Conservation (phyloP, 2,113 vertebrate species). For the Orcinus orca region DNA sequence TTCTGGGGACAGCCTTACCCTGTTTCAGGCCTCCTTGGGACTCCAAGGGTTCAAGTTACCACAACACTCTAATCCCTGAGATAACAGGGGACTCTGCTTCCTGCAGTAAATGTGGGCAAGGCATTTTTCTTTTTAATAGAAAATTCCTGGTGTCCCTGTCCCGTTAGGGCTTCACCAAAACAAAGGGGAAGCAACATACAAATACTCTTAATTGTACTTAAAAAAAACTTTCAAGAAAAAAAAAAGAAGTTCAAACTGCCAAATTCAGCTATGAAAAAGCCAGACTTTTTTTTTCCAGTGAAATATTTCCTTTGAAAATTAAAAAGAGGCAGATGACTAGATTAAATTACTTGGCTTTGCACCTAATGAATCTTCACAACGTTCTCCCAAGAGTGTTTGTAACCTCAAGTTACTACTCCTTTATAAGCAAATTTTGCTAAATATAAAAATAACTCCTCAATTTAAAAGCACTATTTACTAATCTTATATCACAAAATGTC, state of each 20-base stretch:
- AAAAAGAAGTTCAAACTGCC: not conserved
- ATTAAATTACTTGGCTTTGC: not conserved
- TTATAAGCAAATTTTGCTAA: slow-evolving; percentile 17
- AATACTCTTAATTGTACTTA: not conserved
- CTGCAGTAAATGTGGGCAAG: not conserved
- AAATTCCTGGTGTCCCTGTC: not conserved
- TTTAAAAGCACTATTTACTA: not conserved
- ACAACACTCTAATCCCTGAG: not conserved
- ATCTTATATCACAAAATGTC: not conserved
- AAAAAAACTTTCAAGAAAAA: not conserved
- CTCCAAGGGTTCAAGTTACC: not conserved
- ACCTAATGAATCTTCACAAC: not conserved
- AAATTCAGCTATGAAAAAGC: not conserved
- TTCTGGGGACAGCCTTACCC: not conserved
- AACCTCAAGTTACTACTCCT: not conserved
- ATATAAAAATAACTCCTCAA: not conserved
- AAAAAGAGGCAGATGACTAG: not conserved
- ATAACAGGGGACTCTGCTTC: not conserved
- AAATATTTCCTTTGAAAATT: slow-evolving; percentile 32
- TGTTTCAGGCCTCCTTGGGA: not conserved
- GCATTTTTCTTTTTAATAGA: slow-evolving; percentile 18
- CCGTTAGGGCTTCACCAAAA: not conserved
- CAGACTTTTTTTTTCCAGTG: not conserved
- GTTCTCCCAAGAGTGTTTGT: not conserved
- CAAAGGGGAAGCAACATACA: not conserved